Base-by-base conservation (phyloP, 2,888 invertebrate genomes). In the Nasonovia ribisnigri region DNA sequence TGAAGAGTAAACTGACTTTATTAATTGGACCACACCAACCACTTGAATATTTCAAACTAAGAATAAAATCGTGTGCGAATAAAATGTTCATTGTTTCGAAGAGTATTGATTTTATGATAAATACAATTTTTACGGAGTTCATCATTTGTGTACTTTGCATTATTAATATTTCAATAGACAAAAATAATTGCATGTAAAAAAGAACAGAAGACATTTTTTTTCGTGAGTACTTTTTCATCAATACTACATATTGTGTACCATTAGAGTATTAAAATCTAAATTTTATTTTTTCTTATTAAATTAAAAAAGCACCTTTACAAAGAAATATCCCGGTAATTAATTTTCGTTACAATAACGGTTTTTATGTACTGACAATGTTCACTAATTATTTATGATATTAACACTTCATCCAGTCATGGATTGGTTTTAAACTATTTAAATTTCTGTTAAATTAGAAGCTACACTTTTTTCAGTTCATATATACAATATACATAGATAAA, bases 141-240 rank as follows among this genome's bases (percentile, higher is more conserved):
- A 36, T 36, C 20, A 36, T 77, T 36, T 77, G 77, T 36, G 36
- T 77, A 77, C 36, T 36, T 77, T 36, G 36, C 36, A 77, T 77
- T 77, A 77, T 77, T 77, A 77, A 77, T 77, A 77, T 77, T 77
- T 77, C 77, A 77, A 77, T 36, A 77, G 20, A 36, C 77, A 77
- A 36, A 36, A 77, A 36, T 77, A 42, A 77, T 77, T 36, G 20
- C 20, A 36, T 20, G 6, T 77, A 42, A 77, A 77, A 77, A 20
- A 77, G 20, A 77, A 77, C 20, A 20, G 67, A 67, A 77, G 36
- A 77, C 36, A 20, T 77, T 77, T 77, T 77, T 77, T n/a, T 67
- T 67, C 36, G n/a, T n/a, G n/a, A 67, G 16, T 16, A 13, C 29
- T 16, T 67, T 16, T 5, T 42, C 36, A 6, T 24, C 8, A 77